These are phyloP conservation scores for Crotalus horridus DNA, from an alignment of 2,113 vertebrate genomes.

Conservation along the genomic window DNA sequence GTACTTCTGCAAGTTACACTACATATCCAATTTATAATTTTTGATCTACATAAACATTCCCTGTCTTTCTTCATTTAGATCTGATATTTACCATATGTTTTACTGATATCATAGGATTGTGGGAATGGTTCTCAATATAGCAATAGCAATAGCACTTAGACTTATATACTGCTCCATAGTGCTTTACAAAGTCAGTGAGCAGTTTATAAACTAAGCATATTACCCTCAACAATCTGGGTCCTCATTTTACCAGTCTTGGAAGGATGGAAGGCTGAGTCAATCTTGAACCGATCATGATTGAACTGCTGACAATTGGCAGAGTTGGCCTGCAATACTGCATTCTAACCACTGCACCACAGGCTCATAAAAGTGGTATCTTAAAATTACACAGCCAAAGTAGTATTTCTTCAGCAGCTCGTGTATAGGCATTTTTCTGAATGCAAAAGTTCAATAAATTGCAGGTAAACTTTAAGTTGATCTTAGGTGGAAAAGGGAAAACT, in stretches of 20 bases:
- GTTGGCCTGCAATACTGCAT: background rate
- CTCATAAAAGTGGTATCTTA: background rate
- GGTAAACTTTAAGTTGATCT: background rate
- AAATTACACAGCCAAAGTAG: background rate
- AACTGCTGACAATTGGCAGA: background rate
- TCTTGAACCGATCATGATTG: background rate
- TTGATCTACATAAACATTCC: background rate
- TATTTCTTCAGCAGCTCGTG: background rate
- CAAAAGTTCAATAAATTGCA: background rate
- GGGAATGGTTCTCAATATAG: background rate
- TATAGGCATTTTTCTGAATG: background rate
- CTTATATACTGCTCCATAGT: background rate
- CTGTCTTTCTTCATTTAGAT: background rate
- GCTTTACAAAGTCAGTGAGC: background rate
- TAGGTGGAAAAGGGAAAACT: background rate
- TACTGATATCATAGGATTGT: background rate
- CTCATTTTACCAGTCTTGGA: background rate
- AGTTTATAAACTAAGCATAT: background rate
- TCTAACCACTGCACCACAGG: background rate
- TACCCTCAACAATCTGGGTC: background rate
- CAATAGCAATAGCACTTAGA: background rate
- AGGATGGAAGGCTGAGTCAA: background rate
- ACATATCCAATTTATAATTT: background rate
- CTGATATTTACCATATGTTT: background rate
- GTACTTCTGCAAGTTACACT: background rate